These are phyloP conservation scores for Seriola aureovittata DNA, from an alignment of 2,113 vertebrate genomes.

Conservation along the genomic window DNA sequence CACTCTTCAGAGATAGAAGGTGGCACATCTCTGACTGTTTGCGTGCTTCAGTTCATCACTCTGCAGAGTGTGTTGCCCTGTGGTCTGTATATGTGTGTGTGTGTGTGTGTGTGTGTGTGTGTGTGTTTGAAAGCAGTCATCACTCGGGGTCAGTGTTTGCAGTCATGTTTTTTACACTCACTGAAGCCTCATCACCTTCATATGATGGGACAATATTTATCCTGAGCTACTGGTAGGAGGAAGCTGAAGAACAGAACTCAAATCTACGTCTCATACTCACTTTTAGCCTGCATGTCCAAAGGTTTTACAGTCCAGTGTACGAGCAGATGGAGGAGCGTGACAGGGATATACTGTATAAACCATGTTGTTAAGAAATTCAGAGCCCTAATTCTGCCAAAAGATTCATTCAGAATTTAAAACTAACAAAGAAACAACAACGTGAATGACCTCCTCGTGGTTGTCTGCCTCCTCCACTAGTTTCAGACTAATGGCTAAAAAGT, in stretches of 20 bases:
- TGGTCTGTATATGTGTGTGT: not conserved
- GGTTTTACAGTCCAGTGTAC: no score
- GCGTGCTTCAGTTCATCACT: slow-evolving; percentile 34
- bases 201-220: not conserved
- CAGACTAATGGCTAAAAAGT: no score
- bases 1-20: slow-evolving; percentile 28
- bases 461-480: no score
- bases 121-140: not conserved
- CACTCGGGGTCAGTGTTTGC: slow-evolving; percentile 23
- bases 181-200: slow-evolving; percentile 11
- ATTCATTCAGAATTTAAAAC: no score
- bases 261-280: not conserved
- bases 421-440: no score
- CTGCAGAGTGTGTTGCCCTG: not conserved
- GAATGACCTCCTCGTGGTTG: no score
- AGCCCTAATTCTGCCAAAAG: no score
- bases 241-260: not conserved
- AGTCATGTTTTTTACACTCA: slow-evolving; percentile 21
- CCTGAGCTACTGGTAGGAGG: not conserved
- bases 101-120: slow-evolving; percentile 36
- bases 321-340: no score
- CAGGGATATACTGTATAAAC: no score
- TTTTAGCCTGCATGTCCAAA: no score
- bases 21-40: slow-evolving; percentile 32
- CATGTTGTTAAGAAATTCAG: no score